Percentiles rank a stretch among this genome's conserved stretches.
These are phyloP conservation scores for Scaptomyza hsui DNA, from an alignment of 1,140 invertebrate genomes.

Conservation along the genomic window DNA sequence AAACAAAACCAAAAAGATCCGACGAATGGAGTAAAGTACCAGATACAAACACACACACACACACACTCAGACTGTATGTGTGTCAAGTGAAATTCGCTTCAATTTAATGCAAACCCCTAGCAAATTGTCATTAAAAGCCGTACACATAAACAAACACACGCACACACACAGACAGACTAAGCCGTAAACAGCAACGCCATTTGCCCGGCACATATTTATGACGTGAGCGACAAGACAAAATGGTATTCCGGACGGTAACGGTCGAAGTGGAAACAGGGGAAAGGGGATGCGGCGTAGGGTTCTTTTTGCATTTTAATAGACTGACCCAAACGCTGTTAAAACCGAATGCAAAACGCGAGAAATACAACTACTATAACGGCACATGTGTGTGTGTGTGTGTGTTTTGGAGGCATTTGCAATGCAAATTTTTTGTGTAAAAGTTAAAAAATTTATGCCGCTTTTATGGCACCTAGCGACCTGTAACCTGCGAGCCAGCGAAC, in stretches of 20 bases:
- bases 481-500: constrained; percentile 24
- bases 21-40: constrained; percentile 21
- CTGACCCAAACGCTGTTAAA: constrained; percentile 75
- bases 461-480: constrained; percentile 73
- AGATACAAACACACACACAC: constrained; percentile 3
- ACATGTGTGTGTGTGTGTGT: constrained; percentile 27
- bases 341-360: constrained; percentile 73
- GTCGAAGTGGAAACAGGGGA: no score
- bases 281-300: neutral
- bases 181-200: constrained; percentile 72
- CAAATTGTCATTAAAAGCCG: constrained; percentile 81
- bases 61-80: constrained; percentile 34
- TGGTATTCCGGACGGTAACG: constrained; percentile 65
- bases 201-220: constrained; percentile 72
- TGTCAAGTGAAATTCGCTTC: constrained; percentile 71
- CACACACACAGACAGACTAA: constrained; percentile 34
- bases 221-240: constrained; percentile 82
- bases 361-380: constrained; percentile 8
- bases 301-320: constrained; percentile 79
- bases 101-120: constrained; percentile 75
- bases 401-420: constrained; percentile 66
- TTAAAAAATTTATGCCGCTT: constrained; percentile 77
- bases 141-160: constrained; percentile 50
- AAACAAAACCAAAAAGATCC: constrained; percentile 30
- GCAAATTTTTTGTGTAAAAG: constrained; percentile 74